Percentiles rank a stretch among this genome's conserved stretches.
These are phyloP conservation scores for Phylloscopus trochilus DNA, from an alignment of 2,113 vertebrate species.

Conservation along the genomic window DNA sequence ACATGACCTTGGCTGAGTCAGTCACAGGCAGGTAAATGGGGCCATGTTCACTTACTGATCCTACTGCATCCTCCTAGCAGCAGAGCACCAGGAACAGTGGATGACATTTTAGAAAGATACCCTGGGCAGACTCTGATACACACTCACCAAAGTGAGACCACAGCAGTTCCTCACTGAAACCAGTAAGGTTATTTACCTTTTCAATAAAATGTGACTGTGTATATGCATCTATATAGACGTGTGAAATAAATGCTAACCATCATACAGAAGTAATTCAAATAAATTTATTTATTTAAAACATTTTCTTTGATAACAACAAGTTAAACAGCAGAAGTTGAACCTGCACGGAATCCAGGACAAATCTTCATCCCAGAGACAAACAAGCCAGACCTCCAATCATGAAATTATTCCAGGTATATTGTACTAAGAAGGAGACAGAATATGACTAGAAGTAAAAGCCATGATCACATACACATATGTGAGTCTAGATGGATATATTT, in stretches of 20 bases:
- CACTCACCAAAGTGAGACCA: not conserved
- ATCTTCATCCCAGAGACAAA: not conserved
- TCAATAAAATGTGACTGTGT: not conserved
- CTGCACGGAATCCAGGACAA: not conserved
- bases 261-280: not conserved
- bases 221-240: not conserved
- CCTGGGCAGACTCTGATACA: not conserved
- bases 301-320: not conserved
- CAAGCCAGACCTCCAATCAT: not conserved
- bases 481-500: not conserved
- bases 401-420: not conserved
- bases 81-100: not conserved
- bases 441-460: not conserved
- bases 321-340: not conserved
- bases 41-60: not conserved
- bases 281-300: not conserved
- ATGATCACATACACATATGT: rapidly evolving
- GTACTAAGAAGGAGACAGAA: not conserved
- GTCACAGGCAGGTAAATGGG: not conserved
- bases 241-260: slow-evolving; percentile 1
- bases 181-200: not conserved
- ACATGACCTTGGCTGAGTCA: not conserved
- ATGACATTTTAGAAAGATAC: not conserved
- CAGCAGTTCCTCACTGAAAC: not conserved
- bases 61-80: not conserved